These are phyloP conservation scores for Periophthalmus modestus DNA, from an alignment of 2,113 vertebrate genomes.

Conservation along the genomic window DNA sequence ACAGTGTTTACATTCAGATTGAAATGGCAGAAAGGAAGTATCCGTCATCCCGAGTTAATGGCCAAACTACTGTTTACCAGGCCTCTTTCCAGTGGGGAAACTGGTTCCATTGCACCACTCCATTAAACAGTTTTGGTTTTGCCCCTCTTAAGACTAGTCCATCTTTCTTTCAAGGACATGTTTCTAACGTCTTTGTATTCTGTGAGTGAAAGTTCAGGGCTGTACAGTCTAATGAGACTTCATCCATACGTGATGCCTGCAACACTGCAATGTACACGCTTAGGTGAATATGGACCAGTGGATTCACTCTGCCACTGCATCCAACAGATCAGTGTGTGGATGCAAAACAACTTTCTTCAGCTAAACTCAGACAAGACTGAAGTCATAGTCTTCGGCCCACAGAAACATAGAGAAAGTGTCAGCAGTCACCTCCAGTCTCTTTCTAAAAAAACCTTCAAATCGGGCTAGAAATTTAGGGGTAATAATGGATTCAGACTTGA, in stretches of 20 bases:
- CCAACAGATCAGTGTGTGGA: too few species aligned
- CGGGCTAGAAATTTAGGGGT: too few species aligned
- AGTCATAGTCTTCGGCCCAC: too few species aligned
- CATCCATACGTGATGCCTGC: background rate
- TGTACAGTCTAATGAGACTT: background rate
- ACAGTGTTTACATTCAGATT: slow-evolving; percentile 8
- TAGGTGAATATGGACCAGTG: too few species aligned
- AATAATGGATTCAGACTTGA: too few species aligned
- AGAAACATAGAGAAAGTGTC: too few species aligned
- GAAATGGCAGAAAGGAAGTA: background rate
- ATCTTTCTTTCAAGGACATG: background rate
- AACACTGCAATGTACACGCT: background rate
- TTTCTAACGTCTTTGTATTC: background rate
- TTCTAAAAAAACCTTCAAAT: too few species aligned
- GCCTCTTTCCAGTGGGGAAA: background rate
- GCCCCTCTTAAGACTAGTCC: background rate
- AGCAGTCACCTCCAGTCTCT: too few species aligned
- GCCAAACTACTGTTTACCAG: slow-evolving; percentile 7
- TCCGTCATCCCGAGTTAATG: slow-evolving; percentile 6
- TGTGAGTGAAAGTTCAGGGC: background rate
- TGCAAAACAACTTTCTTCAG: too few species aligned
- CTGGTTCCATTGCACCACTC: background rate
- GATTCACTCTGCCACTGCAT: too few species aligned
- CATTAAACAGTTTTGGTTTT: background rate
- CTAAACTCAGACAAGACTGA: too few species aligned